Conservation (phyloP, 2,888 invertebrate genomes). For the Chymomyza fuscimana region DNA sequence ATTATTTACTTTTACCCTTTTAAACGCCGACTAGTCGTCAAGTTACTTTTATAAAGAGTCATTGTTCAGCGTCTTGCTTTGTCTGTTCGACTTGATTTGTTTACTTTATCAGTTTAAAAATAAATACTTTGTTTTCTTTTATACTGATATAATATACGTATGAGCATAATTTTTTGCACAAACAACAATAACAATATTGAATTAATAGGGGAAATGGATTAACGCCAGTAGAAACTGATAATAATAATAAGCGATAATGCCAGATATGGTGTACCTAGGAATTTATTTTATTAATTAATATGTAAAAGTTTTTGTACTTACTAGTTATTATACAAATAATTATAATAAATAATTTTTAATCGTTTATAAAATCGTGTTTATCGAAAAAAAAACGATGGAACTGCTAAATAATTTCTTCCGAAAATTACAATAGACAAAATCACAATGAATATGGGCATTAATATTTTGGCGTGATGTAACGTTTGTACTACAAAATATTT, state of each 20-base stretch:
- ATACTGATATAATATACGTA: not conserved
- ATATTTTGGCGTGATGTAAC: too few species aligned
- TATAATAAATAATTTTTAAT: too few species aligned
- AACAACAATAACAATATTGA: not conserved
- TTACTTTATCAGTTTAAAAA: slow-evolving; percentile 1
- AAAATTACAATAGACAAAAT: too few species aligned
- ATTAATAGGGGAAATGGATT: not conserved
- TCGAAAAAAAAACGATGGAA: too few species aligned
- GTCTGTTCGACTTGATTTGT: not conserved
- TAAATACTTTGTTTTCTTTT: slow-evolving; percentile 4
- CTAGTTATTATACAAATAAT: not conserved
- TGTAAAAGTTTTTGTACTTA: not conserved
- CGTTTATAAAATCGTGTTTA: too few species aligned
- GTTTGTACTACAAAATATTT: too few species aligned
- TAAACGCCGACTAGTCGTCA: not conserved
- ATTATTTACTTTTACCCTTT: not conserved
- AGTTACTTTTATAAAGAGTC: not conserved
- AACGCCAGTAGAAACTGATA: not conserved
- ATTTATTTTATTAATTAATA: not conserved
- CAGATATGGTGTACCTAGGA: not conserved
- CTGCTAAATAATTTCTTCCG: too few species aligned
- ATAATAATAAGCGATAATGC: not conserved
- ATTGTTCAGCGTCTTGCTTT: not conserved
- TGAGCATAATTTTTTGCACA: not conserved
- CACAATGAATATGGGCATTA: too few species aligned